Percentiles rank a stretch among this genome's conserved stretches.
These are phyloP conservation scores for Mercenaria mercenaria DNA, from an alignment of 1,140 invertebrate genomes.

Conservation along the genomic window DNA sequence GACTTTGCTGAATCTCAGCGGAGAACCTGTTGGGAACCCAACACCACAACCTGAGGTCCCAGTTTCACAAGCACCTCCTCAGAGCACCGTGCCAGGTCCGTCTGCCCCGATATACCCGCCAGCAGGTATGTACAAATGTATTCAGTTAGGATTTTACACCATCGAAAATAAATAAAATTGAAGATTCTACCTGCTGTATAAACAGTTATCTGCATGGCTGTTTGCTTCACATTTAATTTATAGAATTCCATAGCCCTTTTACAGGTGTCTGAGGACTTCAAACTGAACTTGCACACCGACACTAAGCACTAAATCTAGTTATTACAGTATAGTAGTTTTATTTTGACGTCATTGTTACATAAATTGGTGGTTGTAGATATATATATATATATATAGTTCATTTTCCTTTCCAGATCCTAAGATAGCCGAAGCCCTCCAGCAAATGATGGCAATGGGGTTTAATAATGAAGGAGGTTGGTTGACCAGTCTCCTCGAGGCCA, in stretches of 20 bases:
- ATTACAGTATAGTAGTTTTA: too few relatives aligned
- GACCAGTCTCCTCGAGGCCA: slow-evolving; percentile 87
- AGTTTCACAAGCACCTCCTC: neutral
- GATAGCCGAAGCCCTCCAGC: slow-evolving; percentile 85
- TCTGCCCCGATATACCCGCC: slow-evolving; percentile 50
- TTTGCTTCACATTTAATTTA: too few relatives aligned
- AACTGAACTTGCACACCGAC: too few relatives aligned
- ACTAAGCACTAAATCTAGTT: too few relatives aligned
- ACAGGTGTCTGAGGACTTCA: too few relatives aligned
- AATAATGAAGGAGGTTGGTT: slow-evolving; percentile 90
- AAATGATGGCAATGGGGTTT: slow-evolving; percentile 94
- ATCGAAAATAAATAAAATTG: neutral
- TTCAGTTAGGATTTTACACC: too few relatives aligned
- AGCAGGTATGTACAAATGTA: slow-evolving; percentile 14
- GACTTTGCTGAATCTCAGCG: slow-evolving; percentile 29
- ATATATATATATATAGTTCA: too few relatives aligned
- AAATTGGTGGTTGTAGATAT: too few relatives aligned
- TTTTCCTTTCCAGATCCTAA: slow-evolving; percentile 72
- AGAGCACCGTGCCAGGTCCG: neutral
- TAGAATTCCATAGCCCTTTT: too few relatives aligned
- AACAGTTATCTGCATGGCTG: too few relatives aligned
- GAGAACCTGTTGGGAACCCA: neutral
- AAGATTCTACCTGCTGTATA: neutral
- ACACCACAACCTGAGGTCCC: neutral
- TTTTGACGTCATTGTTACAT: too few relatives aligned